Evolutionary conservation across 2,797 vertebrate genomes (phyloP), one percentile per base, ranked within the genome.

Genomic region (Eulemur albifrons): DNA sequence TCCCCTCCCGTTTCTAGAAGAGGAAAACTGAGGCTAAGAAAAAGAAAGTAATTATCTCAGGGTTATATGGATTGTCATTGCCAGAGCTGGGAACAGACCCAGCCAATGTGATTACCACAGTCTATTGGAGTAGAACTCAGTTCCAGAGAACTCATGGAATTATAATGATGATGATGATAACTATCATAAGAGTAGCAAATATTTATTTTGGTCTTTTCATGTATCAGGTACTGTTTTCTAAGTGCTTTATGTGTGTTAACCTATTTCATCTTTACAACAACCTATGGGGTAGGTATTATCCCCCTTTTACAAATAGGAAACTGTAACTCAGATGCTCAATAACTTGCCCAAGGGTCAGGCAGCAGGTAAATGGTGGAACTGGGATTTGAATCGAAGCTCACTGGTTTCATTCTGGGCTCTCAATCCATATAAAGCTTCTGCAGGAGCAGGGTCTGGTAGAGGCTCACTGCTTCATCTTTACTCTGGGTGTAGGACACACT

Each of bases 401-500:
- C 21, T 65, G 45, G 38, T 91, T 89, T 90, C 54, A 54, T 7
- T 63, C 63, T 94, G 73, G 40, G 70, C 63, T 85, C 43, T 83
- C 69, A 85, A 0, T 65, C 76, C 73, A 67, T 40, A 43, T 48
- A 45, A 85, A 89, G n/a, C 69, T 52, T 75, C 75, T 81, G 3
- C 48, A 80, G 72, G 50, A 59, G 20, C 40, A 18, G 61, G 23
- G 90, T 95, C 86, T 95, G 77, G 52, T 70, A 92, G 93, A 92
- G 72, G 40, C 93, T 97, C 76, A 97, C 84, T 45, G 88, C 79
- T 91, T 14, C 86, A 43, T 93, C 97, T 92, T 97, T 95, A 30
- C 82, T 96, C 98, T 88, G 93, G 94, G 85, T 76, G 0, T 98
- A 99, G 99, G 99, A 99, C n/a, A 98, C 99, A 1, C 98, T 99